Base-by-base conservation (phyloP, 2,113 vertebrate genomes). In the Bombycilla garrulus region DNA sequence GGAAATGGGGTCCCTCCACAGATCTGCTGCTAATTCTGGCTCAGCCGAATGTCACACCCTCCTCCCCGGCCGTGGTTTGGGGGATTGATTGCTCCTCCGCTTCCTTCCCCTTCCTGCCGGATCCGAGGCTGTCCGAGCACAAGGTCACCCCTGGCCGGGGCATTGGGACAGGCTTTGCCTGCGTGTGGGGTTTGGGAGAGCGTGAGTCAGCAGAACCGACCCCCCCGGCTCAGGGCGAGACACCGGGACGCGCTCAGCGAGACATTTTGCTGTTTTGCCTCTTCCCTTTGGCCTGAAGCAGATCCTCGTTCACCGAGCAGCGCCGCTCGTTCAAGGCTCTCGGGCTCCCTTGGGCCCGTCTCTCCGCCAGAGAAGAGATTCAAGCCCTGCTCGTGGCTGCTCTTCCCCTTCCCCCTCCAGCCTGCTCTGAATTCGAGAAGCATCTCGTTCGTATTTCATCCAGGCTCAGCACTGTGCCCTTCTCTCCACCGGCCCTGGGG, bases 1-100 rank as follows among this genome's bases (percentile, higher is more conserved):
- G 97, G 98, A 98, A 98, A 97, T 86, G 85, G 96, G 98, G 97
- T 95, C 95, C 96, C 96, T 97, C 96, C 87, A 96, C 88, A 92
- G 95, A 89, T 95, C 94, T 16, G 94, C 86, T 93, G 95, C 97
- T 97, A 97, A 98, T 97, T 95, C 93, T 72, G 93, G 97, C 92
- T 94, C 86, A 31, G 90, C 47, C 15, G 53, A 95, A 93, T 92
- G 94, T 93, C 92, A 93, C 86, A 94, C 79, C 42, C 38, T 88
- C 90, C 62, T 87, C 60, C 67, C 24, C 0, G 28, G 73, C 78
- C 8, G 54, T 38, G 96, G 96, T 95, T 91, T 93, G 92, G 86
- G 93, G 84, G 45, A 97, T 95, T 72, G 97, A 97, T 96, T 57
- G 40, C 81, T 70, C 53, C 69, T 81, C 89, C 13, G 33, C 89